Evolutionary conservation across 2,113 vertebrate species (phyloP).

Genomic region (Passerina amoena): DNA sequence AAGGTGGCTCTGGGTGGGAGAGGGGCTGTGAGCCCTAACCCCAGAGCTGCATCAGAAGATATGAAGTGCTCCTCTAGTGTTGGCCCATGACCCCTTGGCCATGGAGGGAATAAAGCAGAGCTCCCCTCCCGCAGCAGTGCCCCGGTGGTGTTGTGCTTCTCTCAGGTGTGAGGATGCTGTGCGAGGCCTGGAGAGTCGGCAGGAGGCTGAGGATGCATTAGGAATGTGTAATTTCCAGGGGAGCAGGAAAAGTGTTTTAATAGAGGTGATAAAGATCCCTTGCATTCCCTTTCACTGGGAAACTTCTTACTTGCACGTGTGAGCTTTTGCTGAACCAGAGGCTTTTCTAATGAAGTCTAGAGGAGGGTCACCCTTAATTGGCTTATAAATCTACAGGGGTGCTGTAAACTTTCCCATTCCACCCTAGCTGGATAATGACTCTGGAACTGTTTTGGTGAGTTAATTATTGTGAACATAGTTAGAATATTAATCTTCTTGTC

Average conservation of each 20-base stretch:
- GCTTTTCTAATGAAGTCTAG: constrained; percentile 37
- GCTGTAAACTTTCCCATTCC: constrained; percentile 38
- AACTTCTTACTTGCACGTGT: background rate
- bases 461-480: constrained; percentile 50
- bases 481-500: constrained; percentile 55
- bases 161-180: background rate
- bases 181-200: background rate
- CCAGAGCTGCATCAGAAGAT: background rate
- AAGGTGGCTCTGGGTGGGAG: background rate
- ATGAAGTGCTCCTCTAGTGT: background rate
- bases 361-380: constrained; percentile 47
- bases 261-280: background rate
- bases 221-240: background rate
- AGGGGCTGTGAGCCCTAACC: background rate
- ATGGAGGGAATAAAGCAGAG: background rate
- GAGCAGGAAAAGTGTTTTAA: background rate
- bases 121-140: background rate
- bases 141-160: accelerated
- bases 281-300: background rate
- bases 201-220: background rate
- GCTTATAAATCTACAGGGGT: constrained; percentile 51
- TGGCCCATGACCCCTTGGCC: background rate
- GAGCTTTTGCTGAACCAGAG: constrained; percentile 33
- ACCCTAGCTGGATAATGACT: constrained; percentile 14
- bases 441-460: constrained; percentile 45